Percentiles rank a stretch among this genome's conserved stretches.
Evolutionary conservation across 30 jellyfish, hydroid and myxozoan genomes (phyloP).

Genomic region (Pseudorhiza aurosa): DNA sequence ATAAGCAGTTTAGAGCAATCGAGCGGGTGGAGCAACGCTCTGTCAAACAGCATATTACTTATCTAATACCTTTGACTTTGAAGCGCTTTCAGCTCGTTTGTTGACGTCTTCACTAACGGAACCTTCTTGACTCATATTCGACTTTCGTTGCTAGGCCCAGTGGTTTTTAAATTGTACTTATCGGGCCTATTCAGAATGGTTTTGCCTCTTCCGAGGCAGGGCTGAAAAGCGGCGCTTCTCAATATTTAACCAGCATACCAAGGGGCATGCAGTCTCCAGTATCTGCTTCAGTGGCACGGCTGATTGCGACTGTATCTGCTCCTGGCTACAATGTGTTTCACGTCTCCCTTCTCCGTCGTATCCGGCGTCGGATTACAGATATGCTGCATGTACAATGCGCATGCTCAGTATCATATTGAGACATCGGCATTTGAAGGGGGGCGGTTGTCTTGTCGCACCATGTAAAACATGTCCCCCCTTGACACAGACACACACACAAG

Average conservation of each 20-base stretch:
- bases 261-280: not conserved
- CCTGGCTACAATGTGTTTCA: too few species aligned
- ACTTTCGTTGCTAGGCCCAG: conserved; percentile 55
- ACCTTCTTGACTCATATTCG: conserved; percentile 41
- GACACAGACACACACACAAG: too few species aligned
- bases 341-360: too few species aligned
- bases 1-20: too few species aligned
- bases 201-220: conserved; percentile 10
- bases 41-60: too few species aligned
- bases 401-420: conserved; percentile 7
- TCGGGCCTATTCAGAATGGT: conserved; percentile 24
- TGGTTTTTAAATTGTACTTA: not conserved
- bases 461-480: too few species aligned
- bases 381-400: not conserved
- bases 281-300: too few species aligned
- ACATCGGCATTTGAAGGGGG: too few species aligned
- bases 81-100: conserved; percentile 52
- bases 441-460: too few species aligned
- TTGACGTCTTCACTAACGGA: conserved; percentile 19
- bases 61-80: conserved; percentile 67
- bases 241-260: not conserved
- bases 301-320: too few species aligned
- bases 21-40: too few species aligned
- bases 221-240: not conserved
- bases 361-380: conserved; percentile 13